Evolutionary conservation across 1,140 invertebrate genomes (phyloP).

Genomic region (Drosophila subpulchrella): DNA sequence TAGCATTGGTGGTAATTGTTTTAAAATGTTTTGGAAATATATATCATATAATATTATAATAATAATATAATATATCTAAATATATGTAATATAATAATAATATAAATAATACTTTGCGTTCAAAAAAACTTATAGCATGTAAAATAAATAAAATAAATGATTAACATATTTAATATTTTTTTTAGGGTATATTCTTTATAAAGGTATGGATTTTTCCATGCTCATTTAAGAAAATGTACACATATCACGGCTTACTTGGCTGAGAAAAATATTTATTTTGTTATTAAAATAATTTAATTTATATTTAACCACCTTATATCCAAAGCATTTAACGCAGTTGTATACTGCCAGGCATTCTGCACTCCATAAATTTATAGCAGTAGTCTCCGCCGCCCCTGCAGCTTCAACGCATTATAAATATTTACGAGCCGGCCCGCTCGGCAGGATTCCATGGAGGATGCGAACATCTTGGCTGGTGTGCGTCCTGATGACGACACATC

Average conservation of each 20-base stretch:
- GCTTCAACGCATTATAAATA: conserved; percentile 56
- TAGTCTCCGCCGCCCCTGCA: conserved; percentile 16
- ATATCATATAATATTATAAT: not conserved
- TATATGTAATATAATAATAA: not conserved
- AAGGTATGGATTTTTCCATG: no score
- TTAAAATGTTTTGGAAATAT: no score
- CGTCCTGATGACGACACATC: conserved; percentile 22
- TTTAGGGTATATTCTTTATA: no score
- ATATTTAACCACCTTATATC: not conserved
- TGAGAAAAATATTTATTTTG: no score
- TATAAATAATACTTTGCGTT: not conserved
- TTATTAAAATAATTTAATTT: not conserved
- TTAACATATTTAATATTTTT: no score
- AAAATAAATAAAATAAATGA: no score
- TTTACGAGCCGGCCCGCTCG: conserved; percentile 42
- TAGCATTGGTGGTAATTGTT: not conserved
- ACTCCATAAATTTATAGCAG: conserved; percentile 26
- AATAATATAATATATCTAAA: not conserved
- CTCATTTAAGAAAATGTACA: not conserved
- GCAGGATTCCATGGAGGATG: conserved; percentile 14
- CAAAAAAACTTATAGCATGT: no score
- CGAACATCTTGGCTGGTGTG: conserved; percentile 14
- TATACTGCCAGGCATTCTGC: not conserved
- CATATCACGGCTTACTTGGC: no score
- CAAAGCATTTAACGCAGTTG: not conserved